Conservation (phyloP, 2,113 vertebrate genomes). For the Daubentonia madagascariensis region DNA sequence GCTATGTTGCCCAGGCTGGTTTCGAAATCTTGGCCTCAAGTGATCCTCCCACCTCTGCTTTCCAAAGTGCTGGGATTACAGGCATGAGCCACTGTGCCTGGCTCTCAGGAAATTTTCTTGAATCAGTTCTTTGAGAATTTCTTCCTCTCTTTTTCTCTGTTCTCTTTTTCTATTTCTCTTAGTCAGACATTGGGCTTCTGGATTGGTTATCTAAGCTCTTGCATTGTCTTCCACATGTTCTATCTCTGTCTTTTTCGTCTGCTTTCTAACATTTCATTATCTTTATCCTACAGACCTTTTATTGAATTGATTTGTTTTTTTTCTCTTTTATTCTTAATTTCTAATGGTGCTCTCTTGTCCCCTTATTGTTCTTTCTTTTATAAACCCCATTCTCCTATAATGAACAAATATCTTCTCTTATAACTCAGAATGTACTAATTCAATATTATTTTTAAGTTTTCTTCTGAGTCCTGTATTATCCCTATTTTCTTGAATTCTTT, state of each 20-base stretch:
- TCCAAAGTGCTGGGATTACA: too few relatives aligned
- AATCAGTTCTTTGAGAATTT: neutral
- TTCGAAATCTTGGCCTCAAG: too few relatives aligned
- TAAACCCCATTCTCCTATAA: neutral
- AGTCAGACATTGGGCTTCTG: neutral
- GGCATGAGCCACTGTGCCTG: too few relatives aligned
- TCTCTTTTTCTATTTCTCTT: neutral
- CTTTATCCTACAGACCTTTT: neutral
- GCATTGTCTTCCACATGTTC: neutral
- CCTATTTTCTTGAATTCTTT: neutral
- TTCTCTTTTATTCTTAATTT: neutral
- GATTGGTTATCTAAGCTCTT: neutral
- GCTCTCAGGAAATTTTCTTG: neutral
- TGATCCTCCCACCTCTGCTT: too few relatives aligned
- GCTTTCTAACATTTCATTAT: neutral
- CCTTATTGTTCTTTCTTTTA: neutral
- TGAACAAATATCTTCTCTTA: neutral
- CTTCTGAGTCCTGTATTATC: neutral
- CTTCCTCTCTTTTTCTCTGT: neutral
- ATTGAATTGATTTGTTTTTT: neutral
- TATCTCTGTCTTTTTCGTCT: neutral
- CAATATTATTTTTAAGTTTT: neutral
- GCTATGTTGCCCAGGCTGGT: too few relatives aligned
- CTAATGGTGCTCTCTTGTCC: neutral
- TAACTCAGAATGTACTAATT: neutral